phyloP scores from a whole-genome alignment of 1,140 invertebrate species.

The Halesus radiatus region DNA sequence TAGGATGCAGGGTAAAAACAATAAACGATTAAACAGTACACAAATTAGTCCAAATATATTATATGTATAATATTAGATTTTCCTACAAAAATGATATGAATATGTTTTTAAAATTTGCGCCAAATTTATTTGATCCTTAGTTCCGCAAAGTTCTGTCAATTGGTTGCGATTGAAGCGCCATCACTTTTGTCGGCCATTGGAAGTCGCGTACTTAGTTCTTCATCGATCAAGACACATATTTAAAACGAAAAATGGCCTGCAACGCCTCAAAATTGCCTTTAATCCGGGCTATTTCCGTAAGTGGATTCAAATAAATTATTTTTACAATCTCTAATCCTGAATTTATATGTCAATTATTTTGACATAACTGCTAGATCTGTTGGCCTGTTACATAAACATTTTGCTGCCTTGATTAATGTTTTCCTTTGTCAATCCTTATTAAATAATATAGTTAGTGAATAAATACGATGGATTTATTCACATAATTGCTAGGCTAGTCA shows the following conservation, averaged over 20 bases:
- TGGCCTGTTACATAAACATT: constrained; percentile 48
- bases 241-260: constrained; percentile 45
- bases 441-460: too few relatives aligned
- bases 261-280: constrained; percentile 49
- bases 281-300: constrained; percentile 41
- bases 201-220: not conserved
- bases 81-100: too few relatives aligned
- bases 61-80: too few relatives aligned
- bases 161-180: constrained; percentile 22
- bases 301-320: constrained; percentile 20
- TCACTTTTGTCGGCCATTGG: constrained; percentile 37
- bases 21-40: too few relatives aligned
- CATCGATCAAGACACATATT: constrained; percentile 6
- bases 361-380: constrained; percentile 30
- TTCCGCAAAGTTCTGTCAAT: too few relatives aligned
- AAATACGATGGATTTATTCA: too few relatives aligned
- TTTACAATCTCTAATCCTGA: not conserved
- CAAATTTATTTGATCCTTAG: too few relatives aligned
- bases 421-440: too few relatives aligned
- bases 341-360: constrained; percentile 30
- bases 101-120: too few relatives aligned
- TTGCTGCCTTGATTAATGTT: constrained; percentile 31
- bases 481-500: too few relatives aligned
- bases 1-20: too few relatives aligned
- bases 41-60: too few relatives aligned